Evolutionary conservation across 2,113 vertebrate genomes (phyloP), one percentile per base, ranked within the genome.

Genomic region (Ctenomys sociabilis): DNA sequence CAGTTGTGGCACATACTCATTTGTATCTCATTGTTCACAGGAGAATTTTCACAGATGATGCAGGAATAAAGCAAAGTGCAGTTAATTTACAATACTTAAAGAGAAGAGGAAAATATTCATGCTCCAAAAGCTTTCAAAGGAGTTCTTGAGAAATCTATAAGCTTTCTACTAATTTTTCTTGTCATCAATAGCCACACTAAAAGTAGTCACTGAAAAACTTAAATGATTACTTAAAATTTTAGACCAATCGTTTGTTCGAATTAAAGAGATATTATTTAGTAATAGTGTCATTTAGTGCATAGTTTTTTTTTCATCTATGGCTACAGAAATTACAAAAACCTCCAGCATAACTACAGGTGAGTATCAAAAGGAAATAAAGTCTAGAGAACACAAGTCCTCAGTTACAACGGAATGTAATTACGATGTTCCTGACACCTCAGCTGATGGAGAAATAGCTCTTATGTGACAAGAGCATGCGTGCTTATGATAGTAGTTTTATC

Each of bases 251-350:
- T 24, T n/a, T 37, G 1, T 82, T 70, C 81, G 72, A 82, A 30
- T 54, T 82, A 63, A 72, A 82, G 64, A 89, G 32, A 89, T 64
- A 37, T 43, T 88, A 73, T 45, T 91, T 93, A 92, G 93, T 75
- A n/a, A 19, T 87, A 68, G 35, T 45, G 5, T 45, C 7, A 77
- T 77, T 77, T 49, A 30, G 45, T 45, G 4, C 3, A 95, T 72
- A 66, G 35, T 12, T 49, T 30, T 75, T 26, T 81, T 22, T 82
- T 96, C 92, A 66, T 77, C 57, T 63, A 81, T 85, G 9, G 84
- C 77, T 92, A 90, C 8, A 63, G 21, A 26, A 49, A 6, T 95
- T 57, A 90, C 9, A 97, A 73, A 88, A 45, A 40, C 80, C 32
- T 63, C 14, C 2, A 84, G 6, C 26, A 32, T 72, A 95, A 85